These are phyloP conservation scores for Alfaro cultratus DNA, from an alignment of 2,797 vertebrate genomes.

Conservation along the genomic window DNA sequence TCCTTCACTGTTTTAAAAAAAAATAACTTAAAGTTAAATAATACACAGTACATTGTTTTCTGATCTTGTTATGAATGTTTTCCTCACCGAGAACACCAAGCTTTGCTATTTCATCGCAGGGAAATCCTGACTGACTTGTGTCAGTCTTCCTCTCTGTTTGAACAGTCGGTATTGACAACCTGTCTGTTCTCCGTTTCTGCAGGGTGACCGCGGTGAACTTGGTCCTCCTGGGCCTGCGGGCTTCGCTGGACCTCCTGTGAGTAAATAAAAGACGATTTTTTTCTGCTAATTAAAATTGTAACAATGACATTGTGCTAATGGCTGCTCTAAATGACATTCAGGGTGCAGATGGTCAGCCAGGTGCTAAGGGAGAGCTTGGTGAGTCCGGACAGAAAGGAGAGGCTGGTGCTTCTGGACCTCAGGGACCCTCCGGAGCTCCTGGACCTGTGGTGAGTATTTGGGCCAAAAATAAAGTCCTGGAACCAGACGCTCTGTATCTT, in stretches of 20 bases:
- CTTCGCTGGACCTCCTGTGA: constrained; percentile 97
- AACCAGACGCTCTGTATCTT: neutral
- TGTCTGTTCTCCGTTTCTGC: constrained; percentile 8
- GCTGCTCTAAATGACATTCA: constrained; percentile 51
- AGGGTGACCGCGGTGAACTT: constrained; percentile 95
- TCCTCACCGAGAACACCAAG: neutral
- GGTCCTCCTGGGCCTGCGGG: constrained; percentile 95
- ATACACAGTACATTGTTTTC: neutral
- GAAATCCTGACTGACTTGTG: neutral
- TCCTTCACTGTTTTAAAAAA: neutral
- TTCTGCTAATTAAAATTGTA: neutral
- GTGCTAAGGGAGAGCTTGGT: constrained; percentile 92
- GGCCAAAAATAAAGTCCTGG: constrained; percentile 2
- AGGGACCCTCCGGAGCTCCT: constrained; percentile 94
- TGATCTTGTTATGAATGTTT: neutral
- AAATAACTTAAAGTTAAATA: neutral
- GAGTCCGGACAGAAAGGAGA: constrained; percentile 95
- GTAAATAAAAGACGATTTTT: constrained; percentile 55
- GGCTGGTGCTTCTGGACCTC: constrained; percentile 88
- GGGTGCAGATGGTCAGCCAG: constrained; percentile 94
- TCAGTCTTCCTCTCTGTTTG: neutral
- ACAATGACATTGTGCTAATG: neutral
- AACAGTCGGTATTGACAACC: neutral
- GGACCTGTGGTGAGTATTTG: constrained; percentile 88
- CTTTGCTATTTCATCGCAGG: neutral